These are phyloP conservation scores for Alcedo quadribrachys DNA, from an alignment of 2,797 vertebrate species.

Conservation along the genomic window DNA sequence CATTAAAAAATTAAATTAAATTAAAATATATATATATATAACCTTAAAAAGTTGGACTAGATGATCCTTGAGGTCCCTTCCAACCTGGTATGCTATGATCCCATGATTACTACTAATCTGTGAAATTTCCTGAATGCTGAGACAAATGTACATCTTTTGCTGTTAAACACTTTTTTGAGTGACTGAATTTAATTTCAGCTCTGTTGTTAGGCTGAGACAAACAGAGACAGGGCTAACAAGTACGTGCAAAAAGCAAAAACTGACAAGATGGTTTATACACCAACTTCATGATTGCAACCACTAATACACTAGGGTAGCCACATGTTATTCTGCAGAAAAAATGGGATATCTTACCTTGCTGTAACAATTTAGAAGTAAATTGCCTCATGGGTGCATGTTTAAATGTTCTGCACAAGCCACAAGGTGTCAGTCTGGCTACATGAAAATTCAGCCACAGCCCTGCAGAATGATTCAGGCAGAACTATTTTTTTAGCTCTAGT, in stretches of 20 bases:
- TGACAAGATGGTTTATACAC: not conserved
- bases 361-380: not conserved
- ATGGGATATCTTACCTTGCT: not conserved
- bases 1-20: too few species aligned
- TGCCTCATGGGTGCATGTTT: not conserved
- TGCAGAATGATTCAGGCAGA: not conserved
- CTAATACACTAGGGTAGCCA: not conserved
- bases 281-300: not conserved
- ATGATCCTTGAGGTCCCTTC: too few species aligned
- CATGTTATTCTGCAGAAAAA: not conserved
- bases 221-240: not conserved
- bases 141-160: not conserved
- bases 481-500: not conserved
- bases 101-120: not conserved
- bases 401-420: constrained; percentile 35
- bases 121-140: not conserved
- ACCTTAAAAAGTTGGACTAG: too few species aligned
- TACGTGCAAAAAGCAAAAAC: not conserved
- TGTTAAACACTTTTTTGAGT: not conserved
- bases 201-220: not conserved
- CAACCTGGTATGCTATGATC: too few species aligned
- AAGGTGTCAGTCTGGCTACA: constrained; percentile 63
- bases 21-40: too few species aligned
- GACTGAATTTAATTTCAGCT: not conserved
- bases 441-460: not conserved